Evolutionary conservation across 1,140 invertebrate species (phyloP).

Genomic region (Pissodes strobi): DNA sequence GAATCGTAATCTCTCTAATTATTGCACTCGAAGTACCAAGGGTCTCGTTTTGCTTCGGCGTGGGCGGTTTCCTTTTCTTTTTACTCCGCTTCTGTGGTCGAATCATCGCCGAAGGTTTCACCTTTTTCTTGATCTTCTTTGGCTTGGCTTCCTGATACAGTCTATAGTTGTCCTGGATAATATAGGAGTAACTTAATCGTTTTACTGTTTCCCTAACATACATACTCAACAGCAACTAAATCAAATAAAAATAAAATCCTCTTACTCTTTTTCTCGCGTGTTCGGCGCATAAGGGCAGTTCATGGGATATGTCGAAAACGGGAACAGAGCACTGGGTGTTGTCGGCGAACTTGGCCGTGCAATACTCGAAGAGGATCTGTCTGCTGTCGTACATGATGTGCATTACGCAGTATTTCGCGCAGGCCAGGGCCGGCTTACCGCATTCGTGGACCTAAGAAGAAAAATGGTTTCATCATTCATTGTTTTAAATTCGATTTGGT

Average conservation of each 20-base stretch:
- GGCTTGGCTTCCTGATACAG: constrained; percentile 73
- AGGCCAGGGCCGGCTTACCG: constrained; percentile 72
- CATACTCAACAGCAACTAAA: too few species aligned
- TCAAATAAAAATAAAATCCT: too few species aligned
- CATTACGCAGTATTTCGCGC: constrained; percentile 77
- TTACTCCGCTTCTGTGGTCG: constrained; percentile 73
- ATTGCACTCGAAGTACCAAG: constrained; percentile 39
- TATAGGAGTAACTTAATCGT: too few species aligned
- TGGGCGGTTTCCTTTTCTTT: constrained; percentile 49
- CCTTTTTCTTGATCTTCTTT: constrained; percentile 79
- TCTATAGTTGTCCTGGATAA: constrained; percentile 82
- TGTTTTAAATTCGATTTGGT: too few species aligned
- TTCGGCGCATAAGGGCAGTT: constrained; percentile 80
- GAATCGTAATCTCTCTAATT: constrained; percentile 31
- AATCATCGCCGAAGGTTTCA: constrained; percentile 71
- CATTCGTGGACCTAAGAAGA: constrained; percentile 58
- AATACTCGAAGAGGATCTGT: constrained; percentile 86
- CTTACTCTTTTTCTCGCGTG: constrained; percentile 75
- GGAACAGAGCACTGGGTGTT: constrained; percentile 87
- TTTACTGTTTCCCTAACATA: too few species aligned
- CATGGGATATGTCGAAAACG: constrained; percentile 82
- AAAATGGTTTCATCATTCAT: too few species aligned
- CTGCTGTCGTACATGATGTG: constrained; percentile 88
- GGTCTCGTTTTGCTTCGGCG: constrained; percentile 33
- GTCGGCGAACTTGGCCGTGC: constrained; percentile 85